Percentiles rank a stretch among this genome's conserved stretches.
phyloP scores from a whole-genome alignment of 2,888 invertebrate genomes.

The Venusia cambrica region DNA sequence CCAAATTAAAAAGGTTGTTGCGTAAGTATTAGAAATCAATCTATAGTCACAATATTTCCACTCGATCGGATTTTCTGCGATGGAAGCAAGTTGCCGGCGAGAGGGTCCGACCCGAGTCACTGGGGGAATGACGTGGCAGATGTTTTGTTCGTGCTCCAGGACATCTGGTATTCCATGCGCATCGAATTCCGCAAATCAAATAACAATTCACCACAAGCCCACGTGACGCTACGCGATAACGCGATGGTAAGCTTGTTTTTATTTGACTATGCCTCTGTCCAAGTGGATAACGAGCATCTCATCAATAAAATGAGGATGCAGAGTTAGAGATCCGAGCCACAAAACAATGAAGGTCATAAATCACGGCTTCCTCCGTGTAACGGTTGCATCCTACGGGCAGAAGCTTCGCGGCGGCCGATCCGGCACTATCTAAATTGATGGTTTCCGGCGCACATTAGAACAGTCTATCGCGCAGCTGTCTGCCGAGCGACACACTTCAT shows the following conservation, averaged over 20 bases:
- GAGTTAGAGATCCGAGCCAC: slow-evolving; percentile 55
- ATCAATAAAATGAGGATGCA: slow-evolving; percentile 56
- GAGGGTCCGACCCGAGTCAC: slow-evolving; percentile 36
- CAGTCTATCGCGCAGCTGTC: slow-evolving; percentile 69
- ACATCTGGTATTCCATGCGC: slow-evolving; percentile 38
- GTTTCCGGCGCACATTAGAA: slow-evolving; percentile 76
- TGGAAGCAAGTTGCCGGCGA: slow-evolving; percentile 48
- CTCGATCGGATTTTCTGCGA: slow-evolving; percentile 35
- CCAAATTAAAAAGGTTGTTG: slow-evolving; percentile 27
- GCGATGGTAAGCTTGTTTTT: slow-evolving; percentile 21
- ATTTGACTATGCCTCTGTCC: slow-evolving; percentile 26
- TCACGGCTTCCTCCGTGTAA: slow-evolving; percentile 73
- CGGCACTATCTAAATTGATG: slow-evolving; percentile 77
- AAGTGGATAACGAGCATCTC: slow-evolving; percentile 40
- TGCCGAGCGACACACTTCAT: slow-evolving; percentile 76
- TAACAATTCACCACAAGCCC: slow-evolving; percentile 25
- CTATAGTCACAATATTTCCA: slow-evolving; percentile 31
- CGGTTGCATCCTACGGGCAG: slow-evolving; percentile 72
- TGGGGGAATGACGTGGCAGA: slow-evolving; percentile 53
- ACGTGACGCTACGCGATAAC: slow-evolving; percentile 19
- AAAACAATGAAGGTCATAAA: slow-evolving; percentile 78
- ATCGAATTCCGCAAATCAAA: slow-evolving; percentile 30
- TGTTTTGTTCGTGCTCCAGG: slow-evolving; percentile 39
- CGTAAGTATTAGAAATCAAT: slow-evolving; percentile 32
- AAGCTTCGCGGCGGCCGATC: slow-evolving; percentile 70